Percentiles rank a stretch among this genome's conserved stretches.
Conservation (phyloP, 2,888 invertebrate genomes). For the Microplitis manilae region DNA sequence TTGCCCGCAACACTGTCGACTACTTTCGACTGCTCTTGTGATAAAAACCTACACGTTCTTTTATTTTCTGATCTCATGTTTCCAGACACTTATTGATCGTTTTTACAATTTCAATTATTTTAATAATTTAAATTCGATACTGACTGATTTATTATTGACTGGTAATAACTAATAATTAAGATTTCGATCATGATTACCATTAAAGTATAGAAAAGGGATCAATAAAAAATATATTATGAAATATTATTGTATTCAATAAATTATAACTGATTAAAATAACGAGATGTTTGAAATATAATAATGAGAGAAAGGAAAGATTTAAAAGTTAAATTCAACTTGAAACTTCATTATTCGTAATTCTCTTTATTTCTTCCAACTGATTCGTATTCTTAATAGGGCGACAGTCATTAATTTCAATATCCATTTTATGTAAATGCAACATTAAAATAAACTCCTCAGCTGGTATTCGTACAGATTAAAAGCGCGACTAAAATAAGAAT, state of each 20-base stretch:
- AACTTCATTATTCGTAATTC: conserved; percentile 69
- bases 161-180: background rate
- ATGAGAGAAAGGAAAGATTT: conserved; percentile 64
- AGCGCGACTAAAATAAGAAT: background rate
- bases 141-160: no score
- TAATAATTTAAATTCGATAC: no score
- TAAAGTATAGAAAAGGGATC: background rate
- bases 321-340: conserved; percentile 68
- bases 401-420: conserved; percentile 71
- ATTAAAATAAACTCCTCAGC: conserved; percentile 30
- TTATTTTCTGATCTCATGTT: no score
- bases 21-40: conserved; percentile 26
- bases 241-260: background rate
- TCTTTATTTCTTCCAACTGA: conserved; percentile 52
- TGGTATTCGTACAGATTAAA: conserved; percentile 8
- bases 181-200: background rate
- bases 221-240: background rate
- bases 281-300: conserved; percentile 65
- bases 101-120: no score
- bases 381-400: conserved; percentile 68
- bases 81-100: no score
- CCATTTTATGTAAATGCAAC: conserved; percentile 69
- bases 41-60: conserved; percentile 17
- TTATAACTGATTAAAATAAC: conserved; percentile 55
- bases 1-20: conserved; percentile 53